These are phyloP conservation scores for Holacanthus passer DNA, from an alignment of 2,113 vertebrate genomes.

Conservation along the genomic window DNA sequence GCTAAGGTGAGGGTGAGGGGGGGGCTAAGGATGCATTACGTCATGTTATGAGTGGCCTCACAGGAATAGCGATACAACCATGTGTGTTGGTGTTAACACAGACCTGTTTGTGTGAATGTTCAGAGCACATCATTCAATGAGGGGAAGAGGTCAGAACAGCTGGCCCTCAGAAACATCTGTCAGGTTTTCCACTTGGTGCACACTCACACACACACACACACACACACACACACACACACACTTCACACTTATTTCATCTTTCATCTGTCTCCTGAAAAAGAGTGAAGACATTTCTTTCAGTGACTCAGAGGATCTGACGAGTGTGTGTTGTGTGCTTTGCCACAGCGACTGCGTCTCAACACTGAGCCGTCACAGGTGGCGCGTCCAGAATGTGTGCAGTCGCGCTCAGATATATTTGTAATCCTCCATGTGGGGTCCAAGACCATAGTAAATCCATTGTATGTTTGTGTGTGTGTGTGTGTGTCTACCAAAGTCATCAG, in stretches of 20 bases:
- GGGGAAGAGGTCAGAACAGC: conserved; percentile 32
- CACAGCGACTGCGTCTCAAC: conserved; percentile 5
- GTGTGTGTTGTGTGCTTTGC: conserved; percentile 39
- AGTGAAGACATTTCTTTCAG: conserved; percentile 37
- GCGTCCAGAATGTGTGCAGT: conserved; percentile 56
- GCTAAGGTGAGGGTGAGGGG: no score
- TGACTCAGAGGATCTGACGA: conserved; percentile 56
- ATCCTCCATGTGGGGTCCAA: conserved; percentile 63
- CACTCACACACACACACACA: conserved; percentile 3
- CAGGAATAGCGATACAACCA: no score
- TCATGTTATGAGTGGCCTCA: no score
- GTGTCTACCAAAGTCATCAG: conserved; percentile 14
- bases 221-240: conserved; percentile 6
- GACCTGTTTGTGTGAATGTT: conserved; percentile 27
- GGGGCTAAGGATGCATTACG: no score
- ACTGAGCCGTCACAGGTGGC: conserved; percentile 70
- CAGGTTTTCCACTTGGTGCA: conserved; percentile 23
- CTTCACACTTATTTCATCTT: conserved; percentile 37
- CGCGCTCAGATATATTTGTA: conserved; percentile 52
- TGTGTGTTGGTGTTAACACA: no score
- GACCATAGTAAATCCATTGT: conserved; percentile 64
- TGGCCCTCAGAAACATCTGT: conserved; percentile 49
- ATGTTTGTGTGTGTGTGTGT: conserved; percentile 33
- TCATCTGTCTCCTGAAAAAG: conserved; percentile 38
- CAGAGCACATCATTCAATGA: conserved; percentile 2